Evolutionary conservation across 1,140 invertebrate genomes (phyloP).

Genomic region (Drosophila chauvacae): DNA sequence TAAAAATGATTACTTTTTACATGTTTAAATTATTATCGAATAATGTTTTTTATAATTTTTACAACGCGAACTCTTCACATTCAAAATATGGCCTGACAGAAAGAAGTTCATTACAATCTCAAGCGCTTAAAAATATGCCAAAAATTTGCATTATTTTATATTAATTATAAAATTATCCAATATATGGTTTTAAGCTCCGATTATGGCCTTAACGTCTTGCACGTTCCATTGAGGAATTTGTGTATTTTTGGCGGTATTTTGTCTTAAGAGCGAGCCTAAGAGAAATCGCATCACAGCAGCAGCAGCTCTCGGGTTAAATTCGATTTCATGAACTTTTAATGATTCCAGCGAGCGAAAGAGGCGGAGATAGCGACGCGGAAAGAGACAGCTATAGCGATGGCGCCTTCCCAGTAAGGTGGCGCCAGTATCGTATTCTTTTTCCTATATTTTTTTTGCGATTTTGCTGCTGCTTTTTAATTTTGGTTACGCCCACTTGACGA

Average conservation of each 20-base stretch:
- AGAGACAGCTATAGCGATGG: conserved; percentile 46
- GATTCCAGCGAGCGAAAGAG: conserved; percentile 46
- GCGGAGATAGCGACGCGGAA: conserved; percentile 14
- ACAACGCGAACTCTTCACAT: not conserved
- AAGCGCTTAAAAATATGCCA: not conserved
- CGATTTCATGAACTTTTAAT: conserved; percentile 53
- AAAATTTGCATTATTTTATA: conserved; percentile 1
- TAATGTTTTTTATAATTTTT: not conserved
- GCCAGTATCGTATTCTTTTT: conserved; percentile 70
- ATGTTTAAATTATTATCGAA: not conserved
- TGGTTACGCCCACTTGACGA: conserved; percentile 80
- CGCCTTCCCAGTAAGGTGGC: conserved; percentile 77
- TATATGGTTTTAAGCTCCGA: conserved; percentile 51
- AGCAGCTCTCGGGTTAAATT: conserved; percentile 28
- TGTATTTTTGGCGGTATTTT: not conserved
- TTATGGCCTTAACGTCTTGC: conserved; percentile 48
- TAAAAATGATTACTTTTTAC: not conserved
- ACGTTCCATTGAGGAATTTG: conserved; percentile 44
- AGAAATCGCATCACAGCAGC: conserved; percentile 48
- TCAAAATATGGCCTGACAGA: too few species aligned
- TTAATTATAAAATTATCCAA: conserved; percentile 66
- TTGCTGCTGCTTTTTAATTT: conserved; percentile 57
- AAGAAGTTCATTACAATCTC: not conserved
- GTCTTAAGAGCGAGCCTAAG: conserved; percentile 41
- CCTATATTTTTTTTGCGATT: conserved; percentile 40